These are phyloP conservation scores for Caerostris darwini DNA, from an alignment of 1,140 invertebrate genomes.

Conservation along the genomic window DNA sequence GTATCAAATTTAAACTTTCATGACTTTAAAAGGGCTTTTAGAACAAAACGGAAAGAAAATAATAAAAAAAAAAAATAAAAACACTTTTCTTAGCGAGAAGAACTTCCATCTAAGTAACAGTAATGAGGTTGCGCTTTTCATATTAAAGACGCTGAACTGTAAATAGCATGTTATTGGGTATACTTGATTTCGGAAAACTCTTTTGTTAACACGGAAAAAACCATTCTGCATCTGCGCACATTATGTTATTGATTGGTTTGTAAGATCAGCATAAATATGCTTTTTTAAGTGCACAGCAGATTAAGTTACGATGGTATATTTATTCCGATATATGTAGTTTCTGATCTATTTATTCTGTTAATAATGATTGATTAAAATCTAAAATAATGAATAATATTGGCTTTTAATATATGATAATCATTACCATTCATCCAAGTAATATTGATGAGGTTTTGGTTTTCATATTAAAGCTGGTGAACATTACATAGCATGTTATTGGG, in stretches of 20 bases:
- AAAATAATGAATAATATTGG: no score
- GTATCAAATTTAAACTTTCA: conserved; percentile 1
- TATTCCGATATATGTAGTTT: no score
- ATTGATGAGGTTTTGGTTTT: background rate
- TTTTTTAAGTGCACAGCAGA: no score
- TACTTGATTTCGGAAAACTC: no score
- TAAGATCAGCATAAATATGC: background rate
- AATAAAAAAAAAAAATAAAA: no score
- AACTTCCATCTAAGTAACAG: background rate
- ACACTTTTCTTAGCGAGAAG: background rate
- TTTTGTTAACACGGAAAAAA: background rate
- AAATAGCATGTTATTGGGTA: background rate
- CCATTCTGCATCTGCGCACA: background rate
- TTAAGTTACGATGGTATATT: no score
- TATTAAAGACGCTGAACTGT: background rate
- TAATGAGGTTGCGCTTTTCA: background rate
- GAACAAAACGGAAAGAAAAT: no score
- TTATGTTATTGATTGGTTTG: background rate
- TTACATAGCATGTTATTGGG: no score
- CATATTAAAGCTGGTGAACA: background rate
- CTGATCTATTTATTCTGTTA: no score
- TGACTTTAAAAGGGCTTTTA: background rate
- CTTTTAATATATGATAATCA: no score
- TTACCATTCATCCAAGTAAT: background rate
- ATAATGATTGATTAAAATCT: no score